Percentiles rank a stretch among this genome's conserved stretches.
Conservation (phyloP, 2,797 vertebrate species). For the Chloroceryle inda region DNA sequence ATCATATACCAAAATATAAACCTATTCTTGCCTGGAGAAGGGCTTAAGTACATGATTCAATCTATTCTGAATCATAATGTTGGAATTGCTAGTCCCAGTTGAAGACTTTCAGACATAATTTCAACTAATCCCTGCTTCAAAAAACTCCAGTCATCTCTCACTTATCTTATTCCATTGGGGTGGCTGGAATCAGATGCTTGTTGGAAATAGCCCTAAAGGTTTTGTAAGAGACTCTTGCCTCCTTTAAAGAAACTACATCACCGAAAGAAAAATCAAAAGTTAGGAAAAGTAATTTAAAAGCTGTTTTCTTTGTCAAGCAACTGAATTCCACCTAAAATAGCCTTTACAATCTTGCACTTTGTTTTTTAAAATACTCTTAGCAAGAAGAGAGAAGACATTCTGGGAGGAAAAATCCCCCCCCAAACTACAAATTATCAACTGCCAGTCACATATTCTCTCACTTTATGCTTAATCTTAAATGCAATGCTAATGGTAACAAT, state of each 20-base stretch:
- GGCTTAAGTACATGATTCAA: background rate
- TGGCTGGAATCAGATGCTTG: background rate
- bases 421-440: background rate
- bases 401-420: background rate
- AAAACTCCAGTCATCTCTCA: background rate
- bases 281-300: background rate
- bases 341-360: background rate
- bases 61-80: background rate
- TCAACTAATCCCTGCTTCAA: background rate
- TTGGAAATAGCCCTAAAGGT: background rate
- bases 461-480: slow-evolving; percentile 21
- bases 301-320: background rate
- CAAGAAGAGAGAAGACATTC: background rate
- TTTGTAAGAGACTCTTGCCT: background rate
- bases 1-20: background rate
- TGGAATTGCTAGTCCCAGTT: background rate
- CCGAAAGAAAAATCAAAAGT: background rate
- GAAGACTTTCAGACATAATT: background rate
- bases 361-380: background rate
- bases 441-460: background rate
- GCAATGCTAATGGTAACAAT: slow-evolving; percentile 5
- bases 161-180: background rate
- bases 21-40: background rate
- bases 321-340: background rate
- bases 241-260: background rate